Base-by-base conservation (phyloP, 2,888 invertebrate species). In the Brachyptera putata region DNA sequence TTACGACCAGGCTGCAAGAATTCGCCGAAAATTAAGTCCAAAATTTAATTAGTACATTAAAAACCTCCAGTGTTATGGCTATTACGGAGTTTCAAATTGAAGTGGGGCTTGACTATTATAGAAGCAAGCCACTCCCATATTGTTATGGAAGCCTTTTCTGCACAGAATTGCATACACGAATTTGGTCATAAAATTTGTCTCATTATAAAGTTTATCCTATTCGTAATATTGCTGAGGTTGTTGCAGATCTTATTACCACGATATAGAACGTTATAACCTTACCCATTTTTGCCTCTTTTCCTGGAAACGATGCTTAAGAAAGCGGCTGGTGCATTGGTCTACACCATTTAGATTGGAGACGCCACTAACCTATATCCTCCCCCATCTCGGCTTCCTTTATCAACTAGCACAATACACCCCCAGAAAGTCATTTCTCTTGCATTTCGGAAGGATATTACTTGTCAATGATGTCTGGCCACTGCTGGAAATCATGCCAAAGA, bases 31-130 rank as follows among this genome's bases (percentile, higher is more conserved):
- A 61, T 61, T 57, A 57, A 58, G 61, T 58, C 55, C 46, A 36
- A 61, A 61, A 61, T 61, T 61, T 61, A 61, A 61, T 61, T 61
- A 58, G 58, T 61, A 58, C n/a, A n/a, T 61, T 61, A 61, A 58
- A 61, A 37, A 34, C 39, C 3, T 16, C 16, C 13, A n/a, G 16
- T 37, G 39, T 37, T 37, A 37, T 37, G 39, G 39, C n/a, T n/a
- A n/a, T n/a, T n/a, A n/a, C n/a, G n/a, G n/a, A n/a, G 13, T 16
- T 37, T 37, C 3, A 37, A 37, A 37, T 37, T 14, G 16, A n/a
- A 37, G 4, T n/a, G 16, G 39, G 13, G 39, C 39, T 37, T 16
- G 4, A 14, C 4, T 37, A 16, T 37, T 14, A 37, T 13, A 14
- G 39, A 5, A 37, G 3, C 13, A 37, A 37, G 39, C 39, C 13